phyloP scores from a whole-genome alignment of 2,797 vertebrate species.

The Artibeus lituratus region DNA sequence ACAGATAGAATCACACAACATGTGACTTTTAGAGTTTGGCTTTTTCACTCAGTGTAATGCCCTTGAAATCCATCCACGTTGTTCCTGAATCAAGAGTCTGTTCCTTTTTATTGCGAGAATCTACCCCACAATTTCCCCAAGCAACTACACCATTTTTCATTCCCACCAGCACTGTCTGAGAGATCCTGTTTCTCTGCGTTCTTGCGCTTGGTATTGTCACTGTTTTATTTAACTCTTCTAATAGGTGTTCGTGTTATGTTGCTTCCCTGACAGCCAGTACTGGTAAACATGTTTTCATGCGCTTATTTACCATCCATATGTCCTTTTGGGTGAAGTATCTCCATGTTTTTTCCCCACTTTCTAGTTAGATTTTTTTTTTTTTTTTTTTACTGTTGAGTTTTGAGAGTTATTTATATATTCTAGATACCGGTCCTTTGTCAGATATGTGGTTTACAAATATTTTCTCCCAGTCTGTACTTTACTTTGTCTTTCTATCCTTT shows the following conservation, averaged over 20 bases:
- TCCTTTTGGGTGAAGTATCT: neutral
- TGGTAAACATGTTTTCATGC: neutral
- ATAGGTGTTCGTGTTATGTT: neutral
- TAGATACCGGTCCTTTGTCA: neutral
- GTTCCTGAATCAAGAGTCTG: too few relatives aligned
- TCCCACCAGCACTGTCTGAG: neutral
- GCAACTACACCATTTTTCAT: neutral
- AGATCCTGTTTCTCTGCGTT: neutral
- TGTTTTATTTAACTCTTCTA: neutral
- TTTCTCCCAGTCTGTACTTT: neutral
- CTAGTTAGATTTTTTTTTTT: neutral
- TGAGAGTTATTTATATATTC: neutral
- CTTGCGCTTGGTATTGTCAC: neutral
- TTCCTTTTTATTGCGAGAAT: neutral
- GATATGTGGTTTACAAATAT: neutral
- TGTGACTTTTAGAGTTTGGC: neutral
- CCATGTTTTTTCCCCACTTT: neutral
- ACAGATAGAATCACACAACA: neutral
- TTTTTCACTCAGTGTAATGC: neutral
- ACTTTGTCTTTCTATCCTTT: neutral
- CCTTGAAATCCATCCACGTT: neutral
- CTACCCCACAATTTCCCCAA: neutral
- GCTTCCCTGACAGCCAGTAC: neutral
- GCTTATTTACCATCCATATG: rapidly evolving
- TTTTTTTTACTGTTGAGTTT: neutral